Conservation (phyloP, 2,113 vertebrate genomes). For the Bothrops jararaca region DNA sequence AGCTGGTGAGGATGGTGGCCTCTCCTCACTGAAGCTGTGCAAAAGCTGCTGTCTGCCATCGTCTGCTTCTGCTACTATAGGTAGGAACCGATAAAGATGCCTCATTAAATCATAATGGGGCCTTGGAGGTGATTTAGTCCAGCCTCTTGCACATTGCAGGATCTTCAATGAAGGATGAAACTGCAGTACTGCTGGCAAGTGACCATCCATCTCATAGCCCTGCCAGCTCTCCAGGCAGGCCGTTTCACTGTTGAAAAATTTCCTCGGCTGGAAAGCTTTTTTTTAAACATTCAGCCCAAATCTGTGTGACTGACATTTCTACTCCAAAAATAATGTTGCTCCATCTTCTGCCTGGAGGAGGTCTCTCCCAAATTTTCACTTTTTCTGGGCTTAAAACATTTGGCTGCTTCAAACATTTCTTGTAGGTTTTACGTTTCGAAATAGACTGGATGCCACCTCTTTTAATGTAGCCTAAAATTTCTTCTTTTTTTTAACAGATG, state of each 20-base stretch:
- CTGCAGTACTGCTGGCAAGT: neutral
- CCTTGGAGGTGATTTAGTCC: neutral
- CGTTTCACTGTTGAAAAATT: neutral
- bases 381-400: neutral
- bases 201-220: neutral
- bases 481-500: neutral
- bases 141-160: neutral
- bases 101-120: neutral
- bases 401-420: neutral
- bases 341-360: neutral
- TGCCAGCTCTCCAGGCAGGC: neutral
- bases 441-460: neutral
- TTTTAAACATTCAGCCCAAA: neutral
- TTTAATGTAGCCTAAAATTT: neutral
- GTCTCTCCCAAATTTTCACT: neutral
- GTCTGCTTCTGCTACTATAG: neutral
- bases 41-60: neutral
- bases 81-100: neutral
- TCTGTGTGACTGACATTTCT: neutral
- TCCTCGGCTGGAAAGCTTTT: neutral
- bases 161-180: neutral
- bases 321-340: neutral
- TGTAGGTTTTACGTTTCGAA: neutral
- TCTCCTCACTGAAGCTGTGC: neutral
- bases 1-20: neutral